These are phyloP conservation scores for Eira barbara DNA, from an alignment of 2,113 vertebrate genomes.

Conservation along the genomic window DNA sequence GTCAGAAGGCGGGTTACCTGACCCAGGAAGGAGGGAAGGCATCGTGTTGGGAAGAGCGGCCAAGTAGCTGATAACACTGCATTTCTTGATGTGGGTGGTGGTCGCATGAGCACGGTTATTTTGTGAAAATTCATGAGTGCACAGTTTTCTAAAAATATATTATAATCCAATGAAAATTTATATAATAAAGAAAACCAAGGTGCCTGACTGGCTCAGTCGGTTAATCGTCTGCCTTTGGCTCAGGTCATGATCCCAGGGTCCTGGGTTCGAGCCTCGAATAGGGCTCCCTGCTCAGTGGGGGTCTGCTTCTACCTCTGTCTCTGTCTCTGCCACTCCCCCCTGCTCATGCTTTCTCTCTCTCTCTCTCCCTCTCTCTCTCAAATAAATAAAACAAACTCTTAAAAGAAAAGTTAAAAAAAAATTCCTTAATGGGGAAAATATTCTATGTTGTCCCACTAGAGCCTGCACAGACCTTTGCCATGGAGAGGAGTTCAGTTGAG, in stretches of 20 bases:
- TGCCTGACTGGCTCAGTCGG: too few species aligned
- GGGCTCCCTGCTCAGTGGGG: too few species aligned
- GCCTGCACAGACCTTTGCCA: background rate
- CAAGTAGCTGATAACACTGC: background rate
- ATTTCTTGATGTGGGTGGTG: background rate
- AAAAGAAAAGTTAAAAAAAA: background rate
- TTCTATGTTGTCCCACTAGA: background rate
- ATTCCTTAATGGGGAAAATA: background rate
- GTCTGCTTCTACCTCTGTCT: too few species aligned
- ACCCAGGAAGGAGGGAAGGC: background rate
- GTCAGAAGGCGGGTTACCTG: background rate
- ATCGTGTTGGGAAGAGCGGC: accelerated
- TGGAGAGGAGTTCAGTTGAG: background rate
- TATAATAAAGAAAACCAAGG: background rate
- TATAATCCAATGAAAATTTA: background rate
- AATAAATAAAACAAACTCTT: background rate
- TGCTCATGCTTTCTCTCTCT: too few species aligned
- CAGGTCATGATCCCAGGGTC: too few species aligned
- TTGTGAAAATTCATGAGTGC: background rate
- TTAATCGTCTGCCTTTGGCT: too few species aligned
- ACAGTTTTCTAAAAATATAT: background rate
- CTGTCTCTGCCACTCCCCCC: too few species aligned
- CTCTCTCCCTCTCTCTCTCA: too few species aligned
- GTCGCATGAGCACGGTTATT: background rate
- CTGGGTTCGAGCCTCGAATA: accelerated